Evolutionary conservation across 1,140 invertebrate species (phyloP).

Genomic region (roundworm (Caenorhabditis elegans)): WBcel235 BX284604.4:7316501-7317000

Average conservation of each 20-base stretch:
- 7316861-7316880: too few species aligned
- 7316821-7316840: slow-evolving; percentile 30
- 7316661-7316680: slow-evolving; percentile 13
- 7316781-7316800: slow-evolving; percentile 37
- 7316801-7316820: not conserved
- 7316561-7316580: too few species aligned
- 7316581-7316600: too few species aligned
- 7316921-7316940: slow-evolving; percentile 50
- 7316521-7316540: too few species aligned
- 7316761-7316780: slow-evolving; percentile 43
- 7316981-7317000: slow-evolving; percentile 45
- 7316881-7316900: not conserved
- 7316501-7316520: too few species aligned
- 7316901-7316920: slow-evolving; percentile 66
- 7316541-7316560: too few species aligned
- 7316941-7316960: slow-evolving; percentile 48
- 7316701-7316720: not conserved
- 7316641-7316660: too few species aligned
- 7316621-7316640: too few species aligned
- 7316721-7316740: slow-evolving; percentile 1
- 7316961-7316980: slow-evolving; percentile 47
- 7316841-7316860: not conserved
- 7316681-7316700: not conserved
- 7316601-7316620: too few species aligned
- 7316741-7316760: slow-evolving; percentile 23